These are phyloP conservation scores for Ethmia dodecea DNA, from an alignment of 2,888 invertebrate genomes.

Conservation along the genomic window DNA sequence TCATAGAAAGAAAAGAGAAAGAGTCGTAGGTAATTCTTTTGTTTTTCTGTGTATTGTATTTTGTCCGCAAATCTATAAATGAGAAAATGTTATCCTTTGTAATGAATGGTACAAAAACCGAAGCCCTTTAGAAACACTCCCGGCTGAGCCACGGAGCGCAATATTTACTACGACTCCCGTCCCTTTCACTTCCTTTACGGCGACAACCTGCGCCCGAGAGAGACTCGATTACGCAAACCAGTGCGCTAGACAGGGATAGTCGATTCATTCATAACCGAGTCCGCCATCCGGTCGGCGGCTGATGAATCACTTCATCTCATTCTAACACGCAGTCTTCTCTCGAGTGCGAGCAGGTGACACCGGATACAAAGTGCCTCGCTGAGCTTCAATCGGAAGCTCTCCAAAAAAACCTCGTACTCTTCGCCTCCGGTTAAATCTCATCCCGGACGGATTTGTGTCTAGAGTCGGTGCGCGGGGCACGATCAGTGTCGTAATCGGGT, in stretches of 20 bases:
- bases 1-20: too few species aligned
- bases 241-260: constrained; percentile 51
- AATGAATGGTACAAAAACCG: constrained; percentile 52
- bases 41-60: neutral
- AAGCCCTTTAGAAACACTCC: constrained; percentile 59
- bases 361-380: constrained; percentile 61
- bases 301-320: constrained; percentile 72
- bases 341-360: constrained; percentile 73
- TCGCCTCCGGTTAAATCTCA: constrained; percentile 33
- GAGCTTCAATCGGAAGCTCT: constrained; percentile 65
- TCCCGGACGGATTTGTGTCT: constrained; percentile 24
- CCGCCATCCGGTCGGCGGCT: constrained; percentile 73
- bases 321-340: constrained; percentile 62
- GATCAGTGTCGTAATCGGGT: constrained; percentile 21
- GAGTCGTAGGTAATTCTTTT: too few species aligned
- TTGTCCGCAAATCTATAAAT: constrained; percentile 49
- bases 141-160: constrained; percentile 56
- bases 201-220: constrained; percentile 67
- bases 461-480: constrained; percentile 23
- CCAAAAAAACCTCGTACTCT: constrained; percentile 46
- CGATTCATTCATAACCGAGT: constrained; percentile 76
- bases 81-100: constrained; percentile 51
- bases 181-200: constrained; percentile 76
- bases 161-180: constrained; percentile 75
- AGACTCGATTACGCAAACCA: constrained; percentile 41